Conservation (phyloP, 2,113 vertebrate species). For the Mesembrinibis cayennensis region DNA sequence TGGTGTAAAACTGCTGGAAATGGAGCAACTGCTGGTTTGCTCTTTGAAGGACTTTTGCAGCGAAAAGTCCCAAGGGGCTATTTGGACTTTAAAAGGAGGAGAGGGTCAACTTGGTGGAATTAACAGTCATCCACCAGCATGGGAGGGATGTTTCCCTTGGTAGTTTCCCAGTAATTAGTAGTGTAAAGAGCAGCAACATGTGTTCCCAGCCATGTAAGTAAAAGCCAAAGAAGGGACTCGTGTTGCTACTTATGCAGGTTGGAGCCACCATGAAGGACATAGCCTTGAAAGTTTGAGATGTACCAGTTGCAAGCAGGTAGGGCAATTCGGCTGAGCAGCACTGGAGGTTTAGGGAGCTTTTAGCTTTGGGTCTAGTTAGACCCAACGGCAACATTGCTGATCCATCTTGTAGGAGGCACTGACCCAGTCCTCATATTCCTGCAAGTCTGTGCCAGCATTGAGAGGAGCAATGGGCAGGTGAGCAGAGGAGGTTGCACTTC, state of each 20-base stretch:
- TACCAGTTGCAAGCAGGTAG: not conserved
- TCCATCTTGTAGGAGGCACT: not conserved
- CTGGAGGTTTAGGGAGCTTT: not conserved
- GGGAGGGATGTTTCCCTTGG: not conserved
- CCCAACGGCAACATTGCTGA: rapidly evolving
- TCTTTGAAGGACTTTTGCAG: not conserved
- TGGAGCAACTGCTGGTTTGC: not conserved
- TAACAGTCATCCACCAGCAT: rapidly evolving
- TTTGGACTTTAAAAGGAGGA: not conserved
- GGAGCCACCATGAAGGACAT: rapidly evolving
- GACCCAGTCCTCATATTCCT: not conserved
- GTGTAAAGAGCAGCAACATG: rapidly evolving
- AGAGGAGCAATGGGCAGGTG: not conserved
- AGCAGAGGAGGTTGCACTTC: not conserved
- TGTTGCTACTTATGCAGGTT: rapidly evolving
- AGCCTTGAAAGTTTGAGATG: not conserved
- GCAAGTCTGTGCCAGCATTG: not conserved
- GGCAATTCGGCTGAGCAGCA: not conserved
- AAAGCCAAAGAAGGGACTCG: not conserved
- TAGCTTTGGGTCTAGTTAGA: not conserved
- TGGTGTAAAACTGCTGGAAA: not conserved
- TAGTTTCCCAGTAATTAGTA: not conserved
- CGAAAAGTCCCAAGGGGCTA: rapidly evolving
- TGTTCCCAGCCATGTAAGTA: not conserved
- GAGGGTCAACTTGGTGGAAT: not conserved